Percentiles rank a stretch among this genome's conserved stretches.
Conservation (phyloP, 2,888 invertebrate genomes). For the Dryococelus australis region DNA sequence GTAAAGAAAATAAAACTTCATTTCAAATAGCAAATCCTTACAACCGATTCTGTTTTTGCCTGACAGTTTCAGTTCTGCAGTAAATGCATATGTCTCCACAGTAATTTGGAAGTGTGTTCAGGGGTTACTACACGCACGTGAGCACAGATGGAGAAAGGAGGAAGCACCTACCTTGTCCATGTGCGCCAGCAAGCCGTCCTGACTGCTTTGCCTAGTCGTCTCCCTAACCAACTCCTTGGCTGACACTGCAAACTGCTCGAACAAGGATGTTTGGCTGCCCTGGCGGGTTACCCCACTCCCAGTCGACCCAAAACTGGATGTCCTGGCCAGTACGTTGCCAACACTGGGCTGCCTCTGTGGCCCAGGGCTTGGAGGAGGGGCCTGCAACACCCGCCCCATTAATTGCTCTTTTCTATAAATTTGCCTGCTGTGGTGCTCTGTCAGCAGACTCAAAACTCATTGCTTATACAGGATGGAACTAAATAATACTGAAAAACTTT, state of each 20-base stretch:
- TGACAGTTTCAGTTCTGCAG: too few relatives aligned
- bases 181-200: constrained; percentile 86
- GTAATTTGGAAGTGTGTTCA: too few relatives aligned
- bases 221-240: constrained; percentile 89
- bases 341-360: constrained; percentile 68
- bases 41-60: too few relatives aligned
- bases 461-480: too few relatives aligned
- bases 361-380: constrained; percentile 64
- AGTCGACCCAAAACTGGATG: constrained; percentile 68
- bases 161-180: constrained; percentile 82
- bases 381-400: constrained; percentile 53
- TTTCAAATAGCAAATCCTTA: too few relatives aligned
- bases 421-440: too few relatives aligned
- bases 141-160: background rate
- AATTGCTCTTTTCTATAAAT: background rate
- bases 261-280: constrained; percentile 82
- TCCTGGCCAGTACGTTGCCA: constrained; percentile 68
- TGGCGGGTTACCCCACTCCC: constrained; percentile 67
- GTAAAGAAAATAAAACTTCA: too few relatives aligned
- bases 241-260: constrained; percentile 87
- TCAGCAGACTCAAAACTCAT: too few relatives aligned
- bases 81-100: too few relatives aligned
- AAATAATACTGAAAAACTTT: too few relatives aligned
- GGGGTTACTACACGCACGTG: too few relatives aligned
- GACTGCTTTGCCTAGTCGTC: constrained; percentile 87